Percentiles rank a stretch among this genome's conserved stretches.
phyloP scores from a whole-genome alignment of 1,140 invertebrate genomes.

The Carposina sasakii region DNA sequence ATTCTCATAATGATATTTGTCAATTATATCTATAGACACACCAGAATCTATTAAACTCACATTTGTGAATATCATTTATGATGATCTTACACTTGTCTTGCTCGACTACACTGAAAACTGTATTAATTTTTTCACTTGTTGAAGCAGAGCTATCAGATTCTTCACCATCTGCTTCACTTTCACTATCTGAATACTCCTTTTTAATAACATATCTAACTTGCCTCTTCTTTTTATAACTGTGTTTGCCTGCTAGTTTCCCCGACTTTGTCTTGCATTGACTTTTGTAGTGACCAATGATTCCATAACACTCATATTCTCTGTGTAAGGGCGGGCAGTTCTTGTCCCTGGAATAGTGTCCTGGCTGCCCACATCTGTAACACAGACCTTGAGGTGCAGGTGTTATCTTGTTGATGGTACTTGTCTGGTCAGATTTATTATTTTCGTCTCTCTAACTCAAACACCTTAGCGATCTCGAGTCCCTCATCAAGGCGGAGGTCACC shows the following conservation, averaged over 20 bases:
- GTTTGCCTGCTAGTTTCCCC: not conserved
- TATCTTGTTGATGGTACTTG: slow-evolving; percentile 4
- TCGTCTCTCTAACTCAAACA: slow-evolving; percentile 2
- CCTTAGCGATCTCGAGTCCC: not conserved
- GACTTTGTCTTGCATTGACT: slow-evolving; percentile 4
- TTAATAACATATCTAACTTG: slow-evolving; percentile 1
- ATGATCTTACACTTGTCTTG: not conserved
- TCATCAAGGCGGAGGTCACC: not conserved
- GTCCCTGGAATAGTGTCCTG: not conserved
- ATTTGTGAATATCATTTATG: not conserved
- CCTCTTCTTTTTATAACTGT: not conserved
- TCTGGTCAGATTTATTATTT: not conserved
- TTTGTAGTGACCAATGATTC: not conserved
- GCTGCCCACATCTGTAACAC: slow-evolving; percentile 5
- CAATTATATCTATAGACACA: slow-evolving; percentile 1
- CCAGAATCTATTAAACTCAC: slow-evolving; percentile 4
- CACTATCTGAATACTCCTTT: not conserved
- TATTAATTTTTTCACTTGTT: not conserved
- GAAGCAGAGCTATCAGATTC: not conserved
- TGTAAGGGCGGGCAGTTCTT: not conserved
- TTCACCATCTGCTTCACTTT: not conserved
- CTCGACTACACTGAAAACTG: not conserved
- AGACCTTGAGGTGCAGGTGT: too few species aligned
- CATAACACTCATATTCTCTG: not conserved
- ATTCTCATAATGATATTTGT: not conserved